Conservation (phyloP, 2,113 vertebrate species). For the Cairina moschata region DNA sequence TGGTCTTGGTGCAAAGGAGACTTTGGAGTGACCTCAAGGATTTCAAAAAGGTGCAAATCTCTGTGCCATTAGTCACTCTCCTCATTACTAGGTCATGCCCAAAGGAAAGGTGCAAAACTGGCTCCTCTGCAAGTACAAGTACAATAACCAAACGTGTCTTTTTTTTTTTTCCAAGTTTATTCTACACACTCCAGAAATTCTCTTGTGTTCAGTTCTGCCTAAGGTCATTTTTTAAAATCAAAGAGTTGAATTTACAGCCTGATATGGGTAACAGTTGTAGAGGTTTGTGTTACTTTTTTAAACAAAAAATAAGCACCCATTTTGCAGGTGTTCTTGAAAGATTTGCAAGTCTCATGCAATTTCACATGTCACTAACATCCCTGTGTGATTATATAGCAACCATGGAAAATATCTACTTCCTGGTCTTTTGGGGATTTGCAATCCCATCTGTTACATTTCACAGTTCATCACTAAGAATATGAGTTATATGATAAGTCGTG, state of each 20-base stretch:
- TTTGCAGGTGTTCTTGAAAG: constrained; percentile 42
- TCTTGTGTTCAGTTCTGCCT: background rate
- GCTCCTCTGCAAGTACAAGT: background rate
- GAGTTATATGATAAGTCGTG: constrained; percentile 61
- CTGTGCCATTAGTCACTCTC: background rate
- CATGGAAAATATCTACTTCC: constrained; percentile 66
- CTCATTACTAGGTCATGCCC: background rate
- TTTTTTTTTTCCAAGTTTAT: background rate
- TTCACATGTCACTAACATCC: constrained; percentile 65
- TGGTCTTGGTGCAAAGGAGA: background rate
- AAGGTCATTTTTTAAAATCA: background rate
- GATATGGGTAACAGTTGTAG: background rate
- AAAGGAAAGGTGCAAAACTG: background rate
- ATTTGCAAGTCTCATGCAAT: constrained; percentile 49
- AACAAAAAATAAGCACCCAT: constrained; percentile 47
- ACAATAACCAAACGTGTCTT: background rate
- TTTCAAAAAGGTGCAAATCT: background rate
- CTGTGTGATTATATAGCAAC: constrained; percentile 52
- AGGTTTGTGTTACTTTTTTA: background rate
- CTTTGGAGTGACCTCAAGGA: background rate
- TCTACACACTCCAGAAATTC: background rate
- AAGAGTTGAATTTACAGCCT: background rate
- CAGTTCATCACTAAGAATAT: constrained; percentile 64
- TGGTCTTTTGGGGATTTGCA: constrained; percentile 48
- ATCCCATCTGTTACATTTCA: constrained; percentile 73